Percentiles rank a stretch among this genome's conserved stretches.
Conservation (phyloP, 2,113 vertebrate genomes). For the Tetraodon nigroviridis region DNA sequence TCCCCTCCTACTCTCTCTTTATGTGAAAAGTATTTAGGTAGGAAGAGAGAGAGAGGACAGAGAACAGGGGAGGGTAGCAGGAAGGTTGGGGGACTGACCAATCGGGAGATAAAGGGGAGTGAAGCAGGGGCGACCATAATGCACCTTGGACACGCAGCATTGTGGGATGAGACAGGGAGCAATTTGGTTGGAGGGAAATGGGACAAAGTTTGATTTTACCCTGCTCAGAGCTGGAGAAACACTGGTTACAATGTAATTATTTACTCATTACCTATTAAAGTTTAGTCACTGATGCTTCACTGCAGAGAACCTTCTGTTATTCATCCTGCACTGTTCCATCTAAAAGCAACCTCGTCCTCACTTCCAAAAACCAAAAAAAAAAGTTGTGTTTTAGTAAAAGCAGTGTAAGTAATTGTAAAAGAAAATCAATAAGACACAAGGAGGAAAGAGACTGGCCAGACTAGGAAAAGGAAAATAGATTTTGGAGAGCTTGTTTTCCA, state of each 20-base stretch:
- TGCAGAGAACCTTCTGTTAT: no score
- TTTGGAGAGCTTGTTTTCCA: no score
- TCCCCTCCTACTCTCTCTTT: conserved; percentile 66
- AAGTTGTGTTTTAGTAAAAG: no score
- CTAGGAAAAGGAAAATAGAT: no score
- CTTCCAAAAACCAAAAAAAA: no score
- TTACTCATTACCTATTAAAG: not conserved
- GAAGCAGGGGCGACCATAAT: conserved; percentile 36
- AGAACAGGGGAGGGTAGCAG: conserved; percentile 49
- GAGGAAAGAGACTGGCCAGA: no score
- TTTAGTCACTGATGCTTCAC: no score
- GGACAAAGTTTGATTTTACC: conserved; percentile 27
- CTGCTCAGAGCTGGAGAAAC: conserved; percentile 14
- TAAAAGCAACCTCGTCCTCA: no score
- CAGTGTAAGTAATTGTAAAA: no score
- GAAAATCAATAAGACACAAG: no score
- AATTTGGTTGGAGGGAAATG: conserved; percentile 43
- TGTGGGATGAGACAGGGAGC: conserved; percentile 13
- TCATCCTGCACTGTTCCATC: no score
- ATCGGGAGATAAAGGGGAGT: conserved; percentile 51
- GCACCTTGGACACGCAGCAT: conserved; percentile 39
- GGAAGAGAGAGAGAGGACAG: conserved; percentile 41
- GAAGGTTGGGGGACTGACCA: conserved; percentile 61
- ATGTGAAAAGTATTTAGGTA: conserved; percentile 79
- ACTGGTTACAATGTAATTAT: not conserved